These are phyloP conservation scores for Dasyprocta punctata DNA, from an alignment of 2,113 vertebrate genomes.

Conservation along the genomic window DNA sequence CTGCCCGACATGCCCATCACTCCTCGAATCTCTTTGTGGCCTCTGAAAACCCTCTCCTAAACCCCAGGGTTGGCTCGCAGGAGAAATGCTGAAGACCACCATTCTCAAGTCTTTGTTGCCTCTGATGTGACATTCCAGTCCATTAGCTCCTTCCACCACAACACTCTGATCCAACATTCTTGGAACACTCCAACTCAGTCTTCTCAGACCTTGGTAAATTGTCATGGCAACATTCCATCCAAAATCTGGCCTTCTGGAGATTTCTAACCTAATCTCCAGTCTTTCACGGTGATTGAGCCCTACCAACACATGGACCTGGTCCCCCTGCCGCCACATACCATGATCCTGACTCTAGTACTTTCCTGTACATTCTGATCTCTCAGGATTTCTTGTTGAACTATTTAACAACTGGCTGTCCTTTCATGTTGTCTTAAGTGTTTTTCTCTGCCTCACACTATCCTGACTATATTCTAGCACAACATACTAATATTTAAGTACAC, in stretches of 20 bases:
- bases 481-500: not conserved
- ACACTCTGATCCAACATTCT: slow-evolving; percentile 51
- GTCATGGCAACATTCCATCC: slow-evolving; percentile 50
- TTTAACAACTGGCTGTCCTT: not conserved
- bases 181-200: slow-evolving; percentile 27
- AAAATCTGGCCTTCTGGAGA: slow-evolving; percentile 51
- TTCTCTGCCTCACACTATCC: not conserved
- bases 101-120: not conserved
- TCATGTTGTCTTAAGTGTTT: not conserved
- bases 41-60: slow-evolving; percentile 8
- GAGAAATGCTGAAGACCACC: slow-evolving; percentile 28
- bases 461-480: not conserved
- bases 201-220: slow-evolving; percentile 63
- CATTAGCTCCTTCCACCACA: not conserved
- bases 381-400: not conserved
- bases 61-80: not conserved
- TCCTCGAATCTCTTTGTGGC: not conserved
- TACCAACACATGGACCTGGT: not conserved
- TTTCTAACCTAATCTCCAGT: slow-evolving; percentile 27
- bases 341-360: not conserved
- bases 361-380: not conserved
- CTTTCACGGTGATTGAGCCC: not conserved
- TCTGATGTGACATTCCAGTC: slow-evolving; percentile 21
- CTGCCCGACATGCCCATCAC: not conserved
- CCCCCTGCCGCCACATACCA: not conserved